Base-by-base conservation (phyloP, 2,113 vertebrate genomes). In the Xiphophorus hellerii region DNA sequence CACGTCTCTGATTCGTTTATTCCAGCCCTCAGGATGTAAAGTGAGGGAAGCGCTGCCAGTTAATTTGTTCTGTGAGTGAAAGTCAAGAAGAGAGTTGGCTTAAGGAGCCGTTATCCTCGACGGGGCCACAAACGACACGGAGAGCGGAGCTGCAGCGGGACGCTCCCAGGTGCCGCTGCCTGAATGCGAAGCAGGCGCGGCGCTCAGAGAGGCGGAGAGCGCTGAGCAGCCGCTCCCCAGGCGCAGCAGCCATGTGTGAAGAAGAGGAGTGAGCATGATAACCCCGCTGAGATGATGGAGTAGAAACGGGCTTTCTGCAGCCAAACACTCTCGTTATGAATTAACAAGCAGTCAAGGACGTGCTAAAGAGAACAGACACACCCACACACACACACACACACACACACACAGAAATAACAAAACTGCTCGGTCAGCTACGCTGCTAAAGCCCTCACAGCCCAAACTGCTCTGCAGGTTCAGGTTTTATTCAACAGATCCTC, bases 131-230 rank as follows among this genome's bases (percentile, higher is more conserved):
- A 12, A 20, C 4, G 15, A 70, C 22, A 10, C 27, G 7, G n/a
- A 64, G 31, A 39, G 54, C 35, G 7, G 33, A 17, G 60, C 7
- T 61, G 11, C 25, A 65, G 44, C 61, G n/a, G 61, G 62, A 70
- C 28, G 58, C 76, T 71, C 72, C 68, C 72, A 64, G 81, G 76
- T 62, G 66, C 70, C 48, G 44, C 25, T 22, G 6, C 28, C n/a
- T 62, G 29, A 68, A 35, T 44, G 66, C 62, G 61, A 75, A 71
- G 54, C 66, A 35, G 51, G 51, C 22, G 17, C 51, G 51, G 54
- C 35, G 69, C 22, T 71, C 58, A 67, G 37, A 44, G 39, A 44
- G 27, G 37, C 66, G 13, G n/a, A 58, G 29, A 68, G 44, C 22
- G 48, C 66, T 20, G 48, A 75, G 66, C 35, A 4, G 72, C 58